Conservation (phyloP, 2,888 invertebrate genomes). For the Matsumyia berberina region DNA sequence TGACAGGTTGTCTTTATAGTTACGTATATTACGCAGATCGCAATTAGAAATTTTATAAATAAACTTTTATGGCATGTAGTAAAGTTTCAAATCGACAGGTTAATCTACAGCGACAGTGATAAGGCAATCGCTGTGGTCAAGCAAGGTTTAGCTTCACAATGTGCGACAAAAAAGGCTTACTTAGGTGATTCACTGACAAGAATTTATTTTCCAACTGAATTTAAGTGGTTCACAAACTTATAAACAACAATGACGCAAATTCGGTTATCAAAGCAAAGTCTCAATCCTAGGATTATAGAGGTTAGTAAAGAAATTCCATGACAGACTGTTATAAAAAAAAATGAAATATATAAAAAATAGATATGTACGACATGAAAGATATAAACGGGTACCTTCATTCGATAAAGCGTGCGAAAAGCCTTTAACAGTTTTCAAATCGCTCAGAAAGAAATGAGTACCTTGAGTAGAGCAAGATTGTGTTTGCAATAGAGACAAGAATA, state of each 20-base stretch:
- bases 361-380: too few relatives aligned
- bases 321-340: too few relatives aligned
- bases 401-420: too few relatives aligned
- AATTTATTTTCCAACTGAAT: constrained; percentile 23
- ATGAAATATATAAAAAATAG: too few relatives aligned
- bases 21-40: background rate
- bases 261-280: constrained; percentile 18
- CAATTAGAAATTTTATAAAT: constrained; percentile 1
- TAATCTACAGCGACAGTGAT: constrained; percentile 44
- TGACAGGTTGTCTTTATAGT: background rate
- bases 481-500: too few relatives aligned
- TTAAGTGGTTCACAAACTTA: background rate
- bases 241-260: constrained; percentile 6
- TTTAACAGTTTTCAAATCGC: too few relatives aligned
- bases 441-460: too few relatives aligned
- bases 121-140: constrained; percentile 39
- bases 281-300: constrained; percentile 21
- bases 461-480: too few relatives aligned
- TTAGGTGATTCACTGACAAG: constrained; percentile 7
- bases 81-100: constrained; percentile 29
- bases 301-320: constrained; percentile 1
- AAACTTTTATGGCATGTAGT: constrained; percentile 36
- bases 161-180: constrained; percentile 24
- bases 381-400: too few relatives aligned
- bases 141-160: constrained; percentile 4